phyloP scores from a whole-genome alignment of 2,113 vertebrate species.

The Amia ocellicauda region DNA sequence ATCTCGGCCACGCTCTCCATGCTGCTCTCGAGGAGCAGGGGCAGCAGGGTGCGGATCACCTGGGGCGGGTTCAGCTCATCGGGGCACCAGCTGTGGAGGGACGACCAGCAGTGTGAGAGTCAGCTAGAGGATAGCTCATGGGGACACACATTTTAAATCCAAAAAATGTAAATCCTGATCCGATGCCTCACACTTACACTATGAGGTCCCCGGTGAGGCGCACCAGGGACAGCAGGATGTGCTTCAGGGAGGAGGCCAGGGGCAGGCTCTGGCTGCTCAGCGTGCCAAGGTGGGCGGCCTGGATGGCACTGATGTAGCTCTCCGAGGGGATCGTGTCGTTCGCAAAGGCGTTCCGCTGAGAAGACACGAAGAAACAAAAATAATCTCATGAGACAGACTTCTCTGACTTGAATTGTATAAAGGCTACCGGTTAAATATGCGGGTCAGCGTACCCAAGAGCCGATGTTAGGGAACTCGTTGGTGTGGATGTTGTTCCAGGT shows the following conservation, averaged over 20 bases:
- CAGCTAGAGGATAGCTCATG: too few species aligned
- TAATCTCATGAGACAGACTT: neutral
- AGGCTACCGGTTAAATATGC: too few species aligned
- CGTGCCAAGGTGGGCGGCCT: slow-evolving; percentile 91
- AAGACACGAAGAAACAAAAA: slow-evolving; percentile 24
- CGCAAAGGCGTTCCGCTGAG: slow-evolving; percentile 92
- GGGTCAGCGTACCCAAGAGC: slow-evolving; percentile 83
- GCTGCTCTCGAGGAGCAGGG: slow-evolving; percentile 88
- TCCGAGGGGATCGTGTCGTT: slow-evolving; percentile 95
- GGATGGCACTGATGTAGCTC: slow-evolving; percentile 96
- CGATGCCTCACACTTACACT: slow-evolving; percentile 72
- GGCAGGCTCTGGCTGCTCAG: slow-evolving; percentile 88
- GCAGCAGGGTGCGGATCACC: slow-evolving; percentile 81
- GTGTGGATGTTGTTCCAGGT: slow-evolving; percentile 93
- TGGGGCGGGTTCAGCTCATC: slow-evolving; percentile 87
- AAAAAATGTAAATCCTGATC: too few species aligned
- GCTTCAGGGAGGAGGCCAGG: slow-evolving; percentile 89
- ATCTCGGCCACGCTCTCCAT: slow-evolving; percentile 94
- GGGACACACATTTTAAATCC: too few species aligned
- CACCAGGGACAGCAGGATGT: slow-evolving; percentile 90
- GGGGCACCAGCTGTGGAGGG: slow-evolving; percentile 66
- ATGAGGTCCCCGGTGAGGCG: slow-evolving; percentile 93
- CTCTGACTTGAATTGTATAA: neutral
- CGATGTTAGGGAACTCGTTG: slow-evolving; percentile 96
- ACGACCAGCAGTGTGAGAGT: slow-evolving; percentile 13